Percentiles rank a stretch among this genome's conserved stretches.
Conservation (phyloP, 2,113 vertebrate genomes). For the Daphoenositta chrysoptera region DNA sequence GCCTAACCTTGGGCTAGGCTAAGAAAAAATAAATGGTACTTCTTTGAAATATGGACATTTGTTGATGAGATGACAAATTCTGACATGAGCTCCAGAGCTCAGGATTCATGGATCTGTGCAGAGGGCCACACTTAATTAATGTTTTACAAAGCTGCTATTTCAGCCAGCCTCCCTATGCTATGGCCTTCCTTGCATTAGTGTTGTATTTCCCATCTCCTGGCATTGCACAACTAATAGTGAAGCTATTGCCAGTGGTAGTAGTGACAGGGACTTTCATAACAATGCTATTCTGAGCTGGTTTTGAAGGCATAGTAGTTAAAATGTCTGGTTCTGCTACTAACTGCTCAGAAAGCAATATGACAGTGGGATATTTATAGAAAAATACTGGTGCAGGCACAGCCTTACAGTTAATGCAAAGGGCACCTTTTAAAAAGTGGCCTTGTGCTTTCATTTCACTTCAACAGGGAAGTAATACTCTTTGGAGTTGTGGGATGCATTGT, state of each 20-base stretch:
- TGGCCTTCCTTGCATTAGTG: not conserved
- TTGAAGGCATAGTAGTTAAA: not conserved
- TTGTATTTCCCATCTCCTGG: not conserved
- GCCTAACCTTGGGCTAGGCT: not conserved
- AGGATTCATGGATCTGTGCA: not conserved
- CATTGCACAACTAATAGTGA: not conserved
- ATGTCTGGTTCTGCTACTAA: not conserved
- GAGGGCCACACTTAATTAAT: not conserved
- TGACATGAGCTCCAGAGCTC: not conserved
- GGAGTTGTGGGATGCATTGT: conserved; percentile 43
- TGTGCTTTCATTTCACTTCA: conserved; percentile 57
- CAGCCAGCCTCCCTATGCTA: not conserved
- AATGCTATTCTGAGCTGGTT: not conserved
- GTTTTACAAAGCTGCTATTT: not conserved
- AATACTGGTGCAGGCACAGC: conserved; percentile 1
- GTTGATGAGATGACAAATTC: not conserved
- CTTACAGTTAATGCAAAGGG: conserved; percentile 40
- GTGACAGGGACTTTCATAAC: not conserved
- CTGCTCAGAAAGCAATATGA: conserved; percentile 25
- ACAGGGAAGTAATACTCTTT: conserved; percentile 40
- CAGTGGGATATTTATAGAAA: conserved; percentile 47
- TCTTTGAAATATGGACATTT: not conserved
- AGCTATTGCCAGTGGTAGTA: not conserved
- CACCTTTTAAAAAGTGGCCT: conserved; percentile 50
- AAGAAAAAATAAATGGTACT: not conserved